A percentile compares a stretch with the other conserved stretches of the same genome.
Evolutionary conservation across 2,113 vertebrate genomes (phyloP).

Genomic region (Tupaia chinensis): DNA sequence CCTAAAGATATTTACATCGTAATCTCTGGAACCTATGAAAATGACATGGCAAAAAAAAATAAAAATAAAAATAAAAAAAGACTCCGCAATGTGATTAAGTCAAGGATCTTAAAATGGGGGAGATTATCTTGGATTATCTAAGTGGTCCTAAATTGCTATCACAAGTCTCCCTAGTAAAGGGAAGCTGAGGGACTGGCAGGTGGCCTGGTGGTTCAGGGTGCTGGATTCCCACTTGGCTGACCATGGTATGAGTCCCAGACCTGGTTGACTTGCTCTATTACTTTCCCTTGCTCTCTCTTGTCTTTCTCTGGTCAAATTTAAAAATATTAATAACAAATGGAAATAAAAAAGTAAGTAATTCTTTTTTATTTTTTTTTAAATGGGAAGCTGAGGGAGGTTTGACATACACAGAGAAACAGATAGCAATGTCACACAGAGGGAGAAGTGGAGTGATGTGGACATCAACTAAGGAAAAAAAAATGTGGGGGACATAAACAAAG

Average conservation of each 20-base stretch:
- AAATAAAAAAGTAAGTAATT: no score
- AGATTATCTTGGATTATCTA: background rate
- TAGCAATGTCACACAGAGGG: background rate
- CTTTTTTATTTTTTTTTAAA: background rate
- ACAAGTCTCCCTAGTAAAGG: background rate
- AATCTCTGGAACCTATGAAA: background rate
- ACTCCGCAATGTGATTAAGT: background rate
- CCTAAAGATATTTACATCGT: background rate
- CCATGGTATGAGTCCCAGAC: no score
- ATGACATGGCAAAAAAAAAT: background rate
- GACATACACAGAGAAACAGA: background rate
- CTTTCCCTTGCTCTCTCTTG: no score
- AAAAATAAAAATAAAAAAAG: background rate
- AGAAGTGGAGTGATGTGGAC: background rate
- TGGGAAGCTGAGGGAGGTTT: background rate
- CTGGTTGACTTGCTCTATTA: no score
- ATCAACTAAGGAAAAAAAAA: background rate
- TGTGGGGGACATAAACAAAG: no score
- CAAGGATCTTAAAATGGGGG: background rate
- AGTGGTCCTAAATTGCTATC: background rate
- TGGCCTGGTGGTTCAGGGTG: no score
- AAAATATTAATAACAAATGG: no score
- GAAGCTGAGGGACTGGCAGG: background rate
- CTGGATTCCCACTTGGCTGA: no score
- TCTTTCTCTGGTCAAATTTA: no score